A percentile compares a stretch with the other conserved stretches of the same genome.
phyloP scores from a whole-genome alignment of 1,140 invertebrate species.

The Steinernema feltiae region DNA sequence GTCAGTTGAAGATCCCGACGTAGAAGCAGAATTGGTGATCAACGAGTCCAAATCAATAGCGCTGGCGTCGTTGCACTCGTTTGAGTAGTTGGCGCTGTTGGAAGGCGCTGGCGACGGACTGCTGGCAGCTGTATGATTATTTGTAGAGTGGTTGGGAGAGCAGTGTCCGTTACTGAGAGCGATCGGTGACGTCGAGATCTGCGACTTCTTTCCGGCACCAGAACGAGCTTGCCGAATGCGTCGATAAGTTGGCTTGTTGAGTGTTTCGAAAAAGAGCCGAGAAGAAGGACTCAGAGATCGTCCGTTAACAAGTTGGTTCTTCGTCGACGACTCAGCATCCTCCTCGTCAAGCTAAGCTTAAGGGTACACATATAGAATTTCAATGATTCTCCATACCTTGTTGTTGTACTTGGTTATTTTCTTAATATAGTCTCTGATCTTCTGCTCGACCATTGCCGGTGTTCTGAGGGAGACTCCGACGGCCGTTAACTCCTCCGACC shows the following conservation, averaged over 20 bases:
- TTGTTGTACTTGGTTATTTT: slow-evolving; percentile 4
- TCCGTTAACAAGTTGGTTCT: neutral
- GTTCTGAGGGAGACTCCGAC: neutral
- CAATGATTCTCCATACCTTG: neutral
- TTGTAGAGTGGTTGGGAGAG: neutral
- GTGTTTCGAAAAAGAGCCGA: neutral
- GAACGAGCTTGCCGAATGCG: neutral
- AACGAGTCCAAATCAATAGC: neutral
- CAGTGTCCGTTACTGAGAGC: neutral
- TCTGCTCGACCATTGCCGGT: neutral
- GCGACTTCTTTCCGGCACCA: neutral
- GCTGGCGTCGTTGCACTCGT: neutral
- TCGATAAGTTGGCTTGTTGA: slow-evolving; percentile 2
- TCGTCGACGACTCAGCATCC: neutral
- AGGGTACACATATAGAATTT: neutral
- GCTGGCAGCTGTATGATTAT: neutral
- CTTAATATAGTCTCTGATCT: slow-evolving; percentile 4
- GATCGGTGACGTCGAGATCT: neutral
- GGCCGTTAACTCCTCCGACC: neutral
- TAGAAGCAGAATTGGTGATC: neutral
- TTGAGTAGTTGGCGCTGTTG: neutral
- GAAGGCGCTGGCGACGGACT: neutral
- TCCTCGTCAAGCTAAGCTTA: neutral
- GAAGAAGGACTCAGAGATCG: neutral
- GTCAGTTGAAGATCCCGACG: neutral